A percentile compares a stretch with the other conserved stretches of the same genome.
These are phyloP conservation scores for Pica pica DNA, from an alignment of 2,113 vertebrate genomes.

Conservation along the genomic window DNA sequence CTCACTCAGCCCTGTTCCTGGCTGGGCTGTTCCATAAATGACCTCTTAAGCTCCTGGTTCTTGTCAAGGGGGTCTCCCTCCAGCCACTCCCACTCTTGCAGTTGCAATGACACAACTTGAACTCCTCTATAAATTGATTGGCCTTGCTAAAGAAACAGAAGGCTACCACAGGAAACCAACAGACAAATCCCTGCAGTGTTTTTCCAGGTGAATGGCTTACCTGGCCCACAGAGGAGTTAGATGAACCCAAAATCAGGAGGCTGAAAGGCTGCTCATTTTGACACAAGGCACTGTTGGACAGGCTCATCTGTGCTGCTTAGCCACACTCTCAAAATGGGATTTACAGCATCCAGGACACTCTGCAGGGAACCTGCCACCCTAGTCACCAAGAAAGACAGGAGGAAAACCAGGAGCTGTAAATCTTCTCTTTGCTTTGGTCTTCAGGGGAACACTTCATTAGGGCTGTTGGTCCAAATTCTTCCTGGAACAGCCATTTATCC, in stretches of 20 bases:
- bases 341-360: background rate
- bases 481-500: background rate
- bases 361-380: background rate
- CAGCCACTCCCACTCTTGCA: background rate
- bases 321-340: background rate
- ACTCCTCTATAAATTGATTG: background rate
- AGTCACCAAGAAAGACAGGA: background rate
- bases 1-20: background rate
- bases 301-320: background rate
- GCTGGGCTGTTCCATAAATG: background rate
- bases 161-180: background rate
- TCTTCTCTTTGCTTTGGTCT: background rate
- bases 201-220: background rate
- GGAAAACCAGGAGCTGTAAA: background rate
- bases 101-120: background rate
- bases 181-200: background rate
- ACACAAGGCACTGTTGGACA: background rate
- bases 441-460: background rate
- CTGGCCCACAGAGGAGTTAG: background rate
- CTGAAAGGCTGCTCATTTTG: background rate
- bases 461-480: background rate
- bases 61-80: background rate
- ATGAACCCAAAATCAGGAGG: rapidly evolving
- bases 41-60: background rate
- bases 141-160: background rate